Conservation (phyloP, 2,113 vertebrate species). For the Hippocampus mohnikei region DNA sequence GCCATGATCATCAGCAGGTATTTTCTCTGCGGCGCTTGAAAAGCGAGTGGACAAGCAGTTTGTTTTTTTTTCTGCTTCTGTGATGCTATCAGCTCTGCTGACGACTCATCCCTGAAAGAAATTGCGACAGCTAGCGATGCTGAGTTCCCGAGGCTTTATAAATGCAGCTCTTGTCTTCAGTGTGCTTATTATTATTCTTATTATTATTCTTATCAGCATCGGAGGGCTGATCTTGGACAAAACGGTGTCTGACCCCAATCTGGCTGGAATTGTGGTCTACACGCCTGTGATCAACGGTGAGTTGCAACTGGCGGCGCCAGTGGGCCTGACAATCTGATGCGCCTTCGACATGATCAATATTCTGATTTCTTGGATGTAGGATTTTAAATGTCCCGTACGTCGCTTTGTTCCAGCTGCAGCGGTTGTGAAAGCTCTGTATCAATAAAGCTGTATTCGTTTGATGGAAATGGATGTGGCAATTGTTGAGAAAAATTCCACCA, state of each 20-base stretch:
- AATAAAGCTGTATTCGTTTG: too few species aligned
- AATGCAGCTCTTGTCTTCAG: conserved; percentile 15
- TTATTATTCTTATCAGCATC: conserved; percentile 82
- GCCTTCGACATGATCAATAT: too few species aligned
- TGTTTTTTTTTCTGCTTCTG: conserved; percentile 23
- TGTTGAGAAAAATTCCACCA: too few species aligned
- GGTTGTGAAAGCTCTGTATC: too few species aligned
- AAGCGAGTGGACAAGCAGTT: conserved; percentile 3
- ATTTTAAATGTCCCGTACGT: too few species aligned
- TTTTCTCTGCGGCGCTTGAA: conserved; percentile 18
- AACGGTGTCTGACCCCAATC: conserved; percentile 92
- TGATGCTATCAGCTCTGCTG: conserved; percentile 33
- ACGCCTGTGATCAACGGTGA: conserved; percentile 97
- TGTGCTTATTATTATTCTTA: neutral
- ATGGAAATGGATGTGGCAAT: too few species aligned
- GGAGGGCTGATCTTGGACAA: conserved; percentile 98
- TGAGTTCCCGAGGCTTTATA: conserved; percentile 21
- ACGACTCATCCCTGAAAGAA: conserved; percentile 52
- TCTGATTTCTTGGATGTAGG: too few species aligned
- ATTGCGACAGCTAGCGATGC: conserved; percentile 31
- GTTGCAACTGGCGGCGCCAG: conserved; percentile 24
- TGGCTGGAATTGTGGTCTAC: conserved; percentile 96
- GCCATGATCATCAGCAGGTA: conserved; percentile 98
- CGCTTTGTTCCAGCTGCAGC: too few species aligned
- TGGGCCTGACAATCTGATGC: too few species aligned